Evolutionary conservation across 2,113 vertebrate species (phyloP).

Genomic region (Mormoops blainvillei): DNA sequence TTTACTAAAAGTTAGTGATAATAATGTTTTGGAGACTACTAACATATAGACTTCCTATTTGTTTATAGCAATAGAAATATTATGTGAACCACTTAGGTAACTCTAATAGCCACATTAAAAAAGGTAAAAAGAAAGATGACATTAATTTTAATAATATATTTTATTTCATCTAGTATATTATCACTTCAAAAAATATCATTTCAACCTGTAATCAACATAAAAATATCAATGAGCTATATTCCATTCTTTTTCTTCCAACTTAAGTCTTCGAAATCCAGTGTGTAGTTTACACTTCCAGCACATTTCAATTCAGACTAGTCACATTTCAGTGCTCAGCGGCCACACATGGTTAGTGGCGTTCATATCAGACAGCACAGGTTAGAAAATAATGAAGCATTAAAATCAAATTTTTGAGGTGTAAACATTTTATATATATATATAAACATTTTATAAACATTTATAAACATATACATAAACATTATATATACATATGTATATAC

Average conservation of each 20-base stretch:
- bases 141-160: background rate
- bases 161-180: background rate
- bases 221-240: background rate
- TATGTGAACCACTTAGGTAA: background rate
- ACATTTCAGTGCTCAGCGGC: background rate
- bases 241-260: background rate
- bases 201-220: background rate
- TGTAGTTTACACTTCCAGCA: background rate
- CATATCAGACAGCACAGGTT: background rate
- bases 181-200: background rate
- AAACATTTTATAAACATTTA: too few species aligned
- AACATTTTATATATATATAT: background rate
- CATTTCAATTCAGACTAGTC: background rate
- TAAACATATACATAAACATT: background rate
- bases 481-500: background rate
- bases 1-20: background rate
- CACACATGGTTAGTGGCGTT: background rate
- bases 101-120: background rate
- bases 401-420: background rate
- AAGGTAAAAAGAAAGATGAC: background rate
- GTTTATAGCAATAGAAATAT: background rate
- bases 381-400: background rate
- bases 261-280: background rate
- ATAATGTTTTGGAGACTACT: background rate
- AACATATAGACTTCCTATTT: background rate